These are phyloP conservation scores for Calameuta pallipes DNA, from an alignment of 2,888 invertebrate species.

Conservation along the genomic window DNA sequence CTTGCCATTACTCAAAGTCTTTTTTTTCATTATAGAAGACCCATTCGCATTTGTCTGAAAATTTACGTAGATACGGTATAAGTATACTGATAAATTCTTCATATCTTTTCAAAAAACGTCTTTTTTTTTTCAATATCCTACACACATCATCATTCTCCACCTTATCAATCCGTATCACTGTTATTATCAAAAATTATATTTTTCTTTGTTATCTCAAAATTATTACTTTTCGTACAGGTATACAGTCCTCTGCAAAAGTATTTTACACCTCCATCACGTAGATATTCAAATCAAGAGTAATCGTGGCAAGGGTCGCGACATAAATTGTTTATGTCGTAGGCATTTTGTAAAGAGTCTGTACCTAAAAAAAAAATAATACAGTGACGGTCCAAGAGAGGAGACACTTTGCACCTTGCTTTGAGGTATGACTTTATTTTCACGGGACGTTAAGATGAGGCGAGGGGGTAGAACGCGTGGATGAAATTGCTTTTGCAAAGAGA, in stretches of 20 bases:
- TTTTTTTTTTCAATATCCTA: not conserved
- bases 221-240: not conserved
- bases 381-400: not conserved
- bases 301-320: not conserved
- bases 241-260: not conserved
- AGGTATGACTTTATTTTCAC: not conserved
- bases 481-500: not conserved
- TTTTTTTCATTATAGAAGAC: not conserved
- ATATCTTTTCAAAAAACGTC: not conserved
- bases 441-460: not conserved
- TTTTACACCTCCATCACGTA: not conserved
- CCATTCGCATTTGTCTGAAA: not conserved
- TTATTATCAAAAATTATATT: not conserved
- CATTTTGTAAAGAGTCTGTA: not conserved
- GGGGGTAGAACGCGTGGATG: not conserved
- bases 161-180: not conserved
- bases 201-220: not conserved
- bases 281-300: not conserved
- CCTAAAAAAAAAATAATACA: not conserved
- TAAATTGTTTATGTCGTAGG: not conserved
- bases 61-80: not conserved
- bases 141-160: not conserved
- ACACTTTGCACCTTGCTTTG: not conserved
- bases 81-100: not conserved
- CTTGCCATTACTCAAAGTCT: not conserved